Base-by-base conservation (phyloP, 2,113 vertebrate species). In the Lasiurus cinereus region DNA sequence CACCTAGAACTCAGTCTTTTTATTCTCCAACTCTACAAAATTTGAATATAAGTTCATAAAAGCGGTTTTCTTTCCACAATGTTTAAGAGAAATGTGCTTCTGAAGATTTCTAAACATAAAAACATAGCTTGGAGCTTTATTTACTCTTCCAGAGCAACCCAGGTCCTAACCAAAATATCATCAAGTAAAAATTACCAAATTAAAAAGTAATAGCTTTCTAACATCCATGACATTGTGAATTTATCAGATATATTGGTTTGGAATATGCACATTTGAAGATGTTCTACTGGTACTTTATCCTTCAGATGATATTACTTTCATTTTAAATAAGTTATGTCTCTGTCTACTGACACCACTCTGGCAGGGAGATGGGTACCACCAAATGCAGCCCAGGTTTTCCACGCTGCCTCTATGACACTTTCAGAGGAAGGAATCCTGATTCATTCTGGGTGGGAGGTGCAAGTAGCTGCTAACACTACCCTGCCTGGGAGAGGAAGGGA, bases 91-190 rank as follows among this genome's bases (percentile, higher is more conserved):
- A 79, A 79, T 29, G 36, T 46, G 29, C 36, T 27, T 80, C 80
- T 93, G 43, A 79, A 9, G 1, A 90, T 84, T 80, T 70, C 86
- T 88, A 91, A 91, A 77, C 21, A 33, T 79, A 59, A 82, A 91
- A 82, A 74, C 22, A 66, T 11, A 74, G 50, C 4, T 5, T 15
- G 24, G 59, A 67, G 52, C 36, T 87, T 54, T 78, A 52, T 78
- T 74, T 78, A 89, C n/a, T 78, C 46, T 27, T 91, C 72, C 29
- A 5, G 31, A 84, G 29, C 12, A 94, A 80, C 29, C 48, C 11
- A 94, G 16, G 33, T 48, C 43, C 43, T 80, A 73, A 84, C n/a
- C 27, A 83, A 93, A 88, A 88, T 50, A 67, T 12, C 5, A 92
- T 21, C 50, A 90, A 87, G 50, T 39, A 74, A 79, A 96, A 84